Evolutionary conservation across 2,113 vertebrate genomes (phyloP).

Genomic region (Leptocoma aspasia): DNA sequence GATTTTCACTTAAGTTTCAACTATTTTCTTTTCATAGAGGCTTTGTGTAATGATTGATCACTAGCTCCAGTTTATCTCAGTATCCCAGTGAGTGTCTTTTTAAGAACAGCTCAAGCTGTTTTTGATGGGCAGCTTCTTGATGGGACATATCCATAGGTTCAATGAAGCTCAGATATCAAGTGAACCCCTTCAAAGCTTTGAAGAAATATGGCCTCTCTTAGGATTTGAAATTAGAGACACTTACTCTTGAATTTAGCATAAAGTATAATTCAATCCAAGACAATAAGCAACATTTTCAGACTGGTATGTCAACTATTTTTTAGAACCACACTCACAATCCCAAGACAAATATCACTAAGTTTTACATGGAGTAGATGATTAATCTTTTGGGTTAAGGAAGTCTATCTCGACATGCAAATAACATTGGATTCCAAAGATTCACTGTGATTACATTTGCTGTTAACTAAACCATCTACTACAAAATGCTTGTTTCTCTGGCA

Average conservation of each 20-base stretch:
- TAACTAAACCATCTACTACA: neutral
- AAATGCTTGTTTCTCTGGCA: neutral
- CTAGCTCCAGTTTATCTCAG: neutral
- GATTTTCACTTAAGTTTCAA: neutral
- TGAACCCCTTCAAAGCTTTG: neutral
- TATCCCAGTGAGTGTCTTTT: neutral
- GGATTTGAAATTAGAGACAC: neutral
- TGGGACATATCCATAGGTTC: neutral
- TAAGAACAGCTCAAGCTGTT: neutral
- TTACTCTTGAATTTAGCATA: neutral
- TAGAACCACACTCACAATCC: neutral
- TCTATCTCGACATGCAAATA: neutral
- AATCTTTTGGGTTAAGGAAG: neutral
- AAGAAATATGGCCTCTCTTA: neutral
- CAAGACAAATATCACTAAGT: neutral
- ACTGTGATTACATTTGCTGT: neutral
- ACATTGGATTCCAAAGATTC: neutral
- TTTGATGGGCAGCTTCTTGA: neutral
- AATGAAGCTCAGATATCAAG: fast-evolving
- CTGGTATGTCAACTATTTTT: neutral
- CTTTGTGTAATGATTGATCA: neutral
- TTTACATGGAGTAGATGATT: neutral
- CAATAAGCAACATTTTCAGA: neutral
- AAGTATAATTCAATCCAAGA: neutral
- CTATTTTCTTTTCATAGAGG: neutral